phyloP scores from a whole-genome alignment of 2,113 vertebrate species.

The Bufo gargarizans region DNA sequence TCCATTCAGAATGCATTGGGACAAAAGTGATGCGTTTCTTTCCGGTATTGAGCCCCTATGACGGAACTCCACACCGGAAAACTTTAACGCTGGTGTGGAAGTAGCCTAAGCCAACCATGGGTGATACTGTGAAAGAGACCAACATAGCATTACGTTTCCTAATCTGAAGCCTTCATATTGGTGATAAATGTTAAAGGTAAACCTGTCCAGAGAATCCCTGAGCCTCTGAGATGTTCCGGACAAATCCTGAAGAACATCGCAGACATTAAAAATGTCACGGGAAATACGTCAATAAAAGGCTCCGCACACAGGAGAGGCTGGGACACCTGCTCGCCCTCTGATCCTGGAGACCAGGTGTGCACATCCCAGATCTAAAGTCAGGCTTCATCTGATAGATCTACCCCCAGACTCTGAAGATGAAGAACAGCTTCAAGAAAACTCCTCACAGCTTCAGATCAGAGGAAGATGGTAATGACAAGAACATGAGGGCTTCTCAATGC shows the following conservation, averaged over 20 bases:
- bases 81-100: no score
- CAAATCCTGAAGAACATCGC: not conserved
- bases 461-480: not conserved
- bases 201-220: no score
- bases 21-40: no score
- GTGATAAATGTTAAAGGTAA: no score
- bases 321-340: not conserved
- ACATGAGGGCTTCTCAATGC: not conserved
- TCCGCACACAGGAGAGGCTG: not conserved
- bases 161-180: no score
- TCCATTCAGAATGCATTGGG: no score
- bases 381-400: not conserved
- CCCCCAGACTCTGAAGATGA: not conserved
- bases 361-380: not conserved
- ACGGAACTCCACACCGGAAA: no score
- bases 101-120: not conserved
- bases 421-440: not conserved
- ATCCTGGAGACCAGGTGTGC: constrained; percentile 6
- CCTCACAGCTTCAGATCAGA: not conserved
- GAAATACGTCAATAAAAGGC: not conserved
- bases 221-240: no score
- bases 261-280: not conserved
- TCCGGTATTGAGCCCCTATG: no score
- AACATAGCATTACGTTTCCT: no score
- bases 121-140: no score